A percentile compares a stretch with the other conserved stretches of the same genome.
Conservation (phyloP, 2,113 vertebrate genomes). For the Columbina picui region DNA sequence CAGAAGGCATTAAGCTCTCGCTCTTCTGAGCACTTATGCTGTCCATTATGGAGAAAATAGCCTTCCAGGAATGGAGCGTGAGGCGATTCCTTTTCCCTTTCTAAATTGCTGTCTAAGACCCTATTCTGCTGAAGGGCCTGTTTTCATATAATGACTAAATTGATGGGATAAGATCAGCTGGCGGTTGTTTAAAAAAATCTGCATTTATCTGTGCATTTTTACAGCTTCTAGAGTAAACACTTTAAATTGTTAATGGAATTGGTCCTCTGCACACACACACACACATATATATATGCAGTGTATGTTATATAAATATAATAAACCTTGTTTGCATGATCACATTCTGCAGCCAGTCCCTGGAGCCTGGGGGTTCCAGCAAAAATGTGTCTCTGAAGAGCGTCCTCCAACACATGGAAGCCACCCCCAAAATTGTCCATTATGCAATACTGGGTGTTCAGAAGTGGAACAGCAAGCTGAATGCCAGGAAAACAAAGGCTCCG, state of each 20-base stretch:
- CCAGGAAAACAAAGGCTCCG: conserved; percentile 52
- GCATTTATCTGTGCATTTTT: neutral
- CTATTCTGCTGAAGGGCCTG: neutral
- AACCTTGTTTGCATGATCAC: neutral
- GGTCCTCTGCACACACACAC: neutral
- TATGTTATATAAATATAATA: neutral
- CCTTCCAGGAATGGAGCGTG: neutral
- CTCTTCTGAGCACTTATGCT: neutral
- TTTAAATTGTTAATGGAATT: neutral
- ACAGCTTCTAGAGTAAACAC: neutral
- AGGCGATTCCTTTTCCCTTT: neutral
- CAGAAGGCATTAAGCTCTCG: neutral
- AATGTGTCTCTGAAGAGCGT: conserved; percentile 91
- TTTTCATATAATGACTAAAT: neutral
- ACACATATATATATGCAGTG: no score
- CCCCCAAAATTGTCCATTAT: conserved; percentile 92
- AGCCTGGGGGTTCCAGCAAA: conserved; percentile 75
- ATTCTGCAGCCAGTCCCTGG: conserved; percentile 77
- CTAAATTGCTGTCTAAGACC: neutral
- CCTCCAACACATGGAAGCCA: conserved; percentile 92
- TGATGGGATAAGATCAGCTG: neutral
- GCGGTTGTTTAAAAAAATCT: neutral
- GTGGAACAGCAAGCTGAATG: conserved; percentile 87
- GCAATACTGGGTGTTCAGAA: conserved; percentile 90
- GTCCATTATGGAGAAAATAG: neutral